Percentiles rank a stretch among this genome's conserved stretches.
Conservation (phyloP, 2,113 vertebrate genomes). For the Turdus rufiventris region DNA sequence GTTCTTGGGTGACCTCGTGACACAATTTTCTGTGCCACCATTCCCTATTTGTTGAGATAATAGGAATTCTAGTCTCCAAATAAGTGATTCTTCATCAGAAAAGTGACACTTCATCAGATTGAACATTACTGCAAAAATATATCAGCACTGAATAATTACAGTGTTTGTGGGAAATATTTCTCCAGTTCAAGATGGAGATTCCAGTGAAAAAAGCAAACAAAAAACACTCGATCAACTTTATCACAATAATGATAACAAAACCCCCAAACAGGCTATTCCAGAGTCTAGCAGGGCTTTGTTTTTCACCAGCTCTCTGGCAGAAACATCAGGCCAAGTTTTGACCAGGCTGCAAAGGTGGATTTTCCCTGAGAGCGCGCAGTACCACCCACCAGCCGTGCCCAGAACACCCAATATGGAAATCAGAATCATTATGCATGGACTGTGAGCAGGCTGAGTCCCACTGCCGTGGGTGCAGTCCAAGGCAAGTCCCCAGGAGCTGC, state of each 20-base stretch:
- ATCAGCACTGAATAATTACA: background rate
- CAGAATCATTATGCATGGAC: background rate
- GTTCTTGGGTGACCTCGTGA: background rate
- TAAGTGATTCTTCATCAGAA: background rate
- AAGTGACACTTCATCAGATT: background rate
- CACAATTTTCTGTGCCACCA: background rate
- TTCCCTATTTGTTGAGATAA: background rate
- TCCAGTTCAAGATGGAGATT: background rate
- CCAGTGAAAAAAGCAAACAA: background rate
- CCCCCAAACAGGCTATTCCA: background rate
- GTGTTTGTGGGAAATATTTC: background rate
- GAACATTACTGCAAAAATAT: background rate
- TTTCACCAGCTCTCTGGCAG: background rate
- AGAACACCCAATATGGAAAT: background rate
- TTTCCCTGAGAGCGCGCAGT: background rate
- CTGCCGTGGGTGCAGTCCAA: background rate
- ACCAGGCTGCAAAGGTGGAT: background rate
- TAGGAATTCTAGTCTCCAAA: background rate
- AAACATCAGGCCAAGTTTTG: background rate
- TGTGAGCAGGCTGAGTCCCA: background rate
- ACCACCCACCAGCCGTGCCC: background rate
- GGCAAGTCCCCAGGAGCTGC: slow-evolving; percentile 23
- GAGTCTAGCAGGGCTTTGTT: background rate
- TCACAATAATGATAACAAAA: background rate
- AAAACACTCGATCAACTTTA: background rate